A percentile compares a stretch with the other conserved stretches of the same genome.
Conservation (phyloP, 2,113 vertebrate species). For the Brachirus orientalis region DNA sequence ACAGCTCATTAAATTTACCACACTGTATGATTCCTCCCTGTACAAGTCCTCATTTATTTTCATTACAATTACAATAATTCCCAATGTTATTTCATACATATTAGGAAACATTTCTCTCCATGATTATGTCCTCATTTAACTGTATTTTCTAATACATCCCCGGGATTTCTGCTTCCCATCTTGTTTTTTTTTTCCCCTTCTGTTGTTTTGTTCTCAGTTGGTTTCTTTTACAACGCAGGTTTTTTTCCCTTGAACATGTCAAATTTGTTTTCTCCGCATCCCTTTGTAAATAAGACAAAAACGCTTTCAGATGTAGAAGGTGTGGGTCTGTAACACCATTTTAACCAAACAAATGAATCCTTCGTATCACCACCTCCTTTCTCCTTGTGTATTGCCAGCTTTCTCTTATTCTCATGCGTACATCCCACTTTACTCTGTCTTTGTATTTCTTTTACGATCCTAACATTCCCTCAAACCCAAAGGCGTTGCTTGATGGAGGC, state of each 20-base stretch:
- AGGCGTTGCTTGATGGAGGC: too few relatives aligned
- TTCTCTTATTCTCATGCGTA: slow-evolving; percentile 19
- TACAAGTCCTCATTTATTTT: not conserved
- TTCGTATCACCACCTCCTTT: slow-evolving; percentile 36
- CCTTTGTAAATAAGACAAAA: slow-evolving; percentile 5
- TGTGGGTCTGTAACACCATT: slow-evolving; percentile 19
- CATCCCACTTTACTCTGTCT: slow-evolving; percentile 40
- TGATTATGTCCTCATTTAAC: too few relatives aligned
- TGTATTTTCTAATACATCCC: too few relatives aligned
- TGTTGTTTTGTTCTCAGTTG: slow-evolving; percentile 3
- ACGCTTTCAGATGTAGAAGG: slow-evolving; percentile 21
- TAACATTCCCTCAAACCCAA: slow-evolving; percentile 21
- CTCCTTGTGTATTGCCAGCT: slow-evolving; percentile 27
- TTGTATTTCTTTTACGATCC: slow-evolving; percentile 30
- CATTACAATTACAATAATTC: not conserved
- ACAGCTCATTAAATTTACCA: not conserved
- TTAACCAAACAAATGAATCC: slow-evolving; percentile 45
- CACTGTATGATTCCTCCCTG: not conserved
- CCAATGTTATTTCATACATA: too few relatives aligned
- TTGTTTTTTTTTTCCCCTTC: not conserved
- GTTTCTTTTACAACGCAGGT: not conserved
- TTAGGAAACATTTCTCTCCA: too few relatives aligned
- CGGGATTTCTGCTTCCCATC: too few relatives aligned
- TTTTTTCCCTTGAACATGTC: too few relatives aligned
- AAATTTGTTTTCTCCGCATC: not conserved